These are phyloP conservation scores for Rafetus swinhoei DNA, from an alignment of 2,113 vertebrate species.

Conservation along the genomic window DNA sequence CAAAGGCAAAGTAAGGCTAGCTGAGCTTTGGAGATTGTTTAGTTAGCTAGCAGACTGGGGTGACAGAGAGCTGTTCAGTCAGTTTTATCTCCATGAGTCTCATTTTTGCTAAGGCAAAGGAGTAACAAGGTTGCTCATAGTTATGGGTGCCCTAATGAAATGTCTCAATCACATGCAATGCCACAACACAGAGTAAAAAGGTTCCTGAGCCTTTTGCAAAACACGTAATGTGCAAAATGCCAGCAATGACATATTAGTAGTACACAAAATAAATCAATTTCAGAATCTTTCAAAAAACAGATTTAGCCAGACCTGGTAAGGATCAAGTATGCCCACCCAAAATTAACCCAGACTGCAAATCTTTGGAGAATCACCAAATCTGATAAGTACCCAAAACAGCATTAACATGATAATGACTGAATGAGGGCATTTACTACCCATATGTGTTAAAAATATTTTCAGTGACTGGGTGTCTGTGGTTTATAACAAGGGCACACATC, in stretches of 20 bases:
- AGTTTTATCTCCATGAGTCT: neutral
- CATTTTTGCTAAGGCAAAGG: neutral
- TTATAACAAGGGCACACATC: neutral
- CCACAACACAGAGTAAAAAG: rapidly evolving
- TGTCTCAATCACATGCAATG: neutral
- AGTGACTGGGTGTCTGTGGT: slow-evolving; percentile 28
- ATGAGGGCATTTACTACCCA: neutral
- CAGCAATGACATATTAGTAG: rapidly evolving
- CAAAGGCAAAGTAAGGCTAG: neutral
- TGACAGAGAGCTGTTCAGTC: neutral
- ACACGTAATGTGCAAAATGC: neutral
- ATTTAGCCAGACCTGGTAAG: neutral
- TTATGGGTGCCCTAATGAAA: neutral
- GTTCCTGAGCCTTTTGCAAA: neutral
- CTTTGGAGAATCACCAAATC: neutral
- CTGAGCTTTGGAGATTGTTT: neutral
- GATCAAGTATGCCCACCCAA: neutral
- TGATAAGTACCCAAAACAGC: neutral
- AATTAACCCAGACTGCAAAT: neutral
- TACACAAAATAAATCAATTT: rapidly evolving
- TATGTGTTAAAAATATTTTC: slow-evolving; percentile 29
- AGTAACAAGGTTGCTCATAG: neutral
- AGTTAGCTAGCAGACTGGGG: neutral
- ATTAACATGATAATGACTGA: neutral
- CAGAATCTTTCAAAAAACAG: neutral